These are phyloP conservation scores for Sarcophaga rosellei DNA, from an alignment of 2,888 invertebrate genomes.

Conservation along the genomic window DNA sequence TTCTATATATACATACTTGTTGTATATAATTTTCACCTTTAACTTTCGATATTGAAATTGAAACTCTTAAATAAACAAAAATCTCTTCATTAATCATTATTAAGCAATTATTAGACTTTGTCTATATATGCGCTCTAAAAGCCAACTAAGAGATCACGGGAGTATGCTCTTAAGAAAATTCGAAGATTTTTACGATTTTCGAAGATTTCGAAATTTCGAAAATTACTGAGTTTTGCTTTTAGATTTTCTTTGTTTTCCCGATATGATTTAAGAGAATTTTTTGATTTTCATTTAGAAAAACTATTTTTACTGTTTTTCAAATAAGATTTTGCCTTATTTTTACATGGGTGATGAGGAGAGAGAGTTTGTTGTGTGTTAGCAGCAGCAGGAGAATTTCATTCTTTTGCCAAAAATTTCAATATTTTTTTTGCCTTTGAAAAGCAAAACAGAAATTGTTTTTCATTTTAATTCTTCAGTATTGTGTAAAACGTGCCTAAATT, in stretches of 20 bases:
- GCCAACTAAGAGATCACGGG: too few species aligned
- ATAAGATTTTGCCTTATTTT: not conserved
- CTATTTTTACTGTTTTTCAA: too few species aligned
- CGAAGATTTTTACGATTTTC: not conserved
- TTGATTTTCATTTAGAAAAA: too few species aligned
- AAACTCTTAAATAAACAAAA: constrained; percentile 26
- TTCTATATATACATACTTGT: too few species aligned
- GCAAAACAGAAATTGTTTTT: constrained; percentile 39
- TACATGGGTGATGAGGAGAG: not conserved
- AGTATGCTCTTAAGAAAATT: constrained; percentile 9
- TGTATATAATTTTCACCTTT: constrained; percentile 49
- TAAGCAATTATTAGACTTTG: too few species aligned
- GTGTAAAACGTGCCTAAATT: constrained; percentile 63
- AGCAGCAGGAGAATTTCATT: constrained; percentile 34
- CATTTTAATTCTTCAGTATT: constrained; percentile 57
- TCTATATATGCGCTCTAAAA: too few species aligned
- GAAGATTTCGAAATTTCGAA: constrained; percentile 6
- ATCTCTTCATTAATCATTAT: too few species aligned
- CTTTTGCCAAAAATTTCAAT: constrained; percentile 36
- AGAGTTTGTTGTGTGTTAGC: constrained; percentile 12
- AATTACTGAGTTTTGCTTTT: constrained; percentile 1
- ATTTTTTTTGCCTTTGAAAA: constrained; percentile 29
- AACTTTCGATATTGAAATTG: constrained; percentile 38
- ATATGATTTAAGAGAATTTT: not conserved
- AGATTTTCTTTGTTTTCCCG: not conserved